These are phyloP conservation scores for Trisateles emortualis DNA, from an alignment of 2,888 invertebrate species.

Conservation along the genomic window DNA sequence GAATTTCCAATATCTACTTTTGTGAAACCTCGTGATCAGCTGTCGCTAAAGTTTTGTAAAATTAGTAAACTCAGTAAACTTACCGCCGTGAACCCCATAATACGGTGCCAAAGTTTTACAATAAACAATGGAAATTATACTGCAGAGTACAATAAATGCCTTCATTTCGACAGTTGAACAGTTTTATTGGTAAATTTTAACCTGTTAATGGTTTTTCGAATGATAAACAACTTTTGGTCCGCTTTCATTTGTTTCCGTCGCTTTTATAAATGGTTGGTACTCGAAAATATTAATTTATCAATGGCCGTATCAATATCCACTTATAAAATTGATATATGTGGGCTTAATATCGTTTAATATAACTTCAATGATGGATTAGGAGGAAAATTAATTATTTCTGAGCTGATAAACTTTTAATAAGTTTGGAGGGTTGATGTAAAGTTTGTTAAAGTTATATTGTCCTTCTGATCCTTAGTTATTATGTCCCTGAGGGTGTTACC, in stretches of 20 bases:
- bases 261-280: slow-evolving; percentile 54
- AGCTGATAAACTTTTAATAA: slow-evolving; percentile 8
- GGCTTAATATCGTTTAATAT: slow-evolving; percentile 35
- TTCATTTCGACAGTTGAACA: slow-evolving; percentile 56
- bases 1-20: no score
- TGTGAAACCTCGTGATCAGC: no score
- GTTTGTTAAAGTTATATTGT: background rate
- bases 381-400: slow-evolving; percentile 20
- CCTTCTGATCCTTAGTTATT: background rate
- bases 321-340: slow-evolving; percentile 27
- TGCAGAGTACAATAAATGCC: slow-evolving; percentile 56
- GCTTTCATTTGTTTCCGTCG: slow-evolving; percentile 26
- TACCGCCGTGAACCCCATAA: slow-evolving; percentile 49
- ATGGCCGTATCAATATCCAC: slow-evolving; percentile 43
- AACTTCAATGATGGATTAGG: slow-evolving; percentile 20
- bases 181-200: slow-evolving; percentile 36
- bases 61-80: slow-evolving; percentile 38
- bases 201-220: slow-evolving; percentile 38
- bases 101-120: slow-evolving; percentile 55
- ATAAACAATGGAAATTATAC: slow-evolving; percentile 58
- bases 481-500: background rate
- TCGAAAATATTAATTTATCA: slow-evolving; percentile 54
- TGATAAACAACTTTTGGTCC: slow-evolving; percentile 32
- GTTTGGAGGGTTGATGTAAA: slow-evolving; percentile 6
- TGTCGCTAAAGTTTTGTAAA: slow-evolving; percentile 1